Conservation (phyloP, 2,797 vertebrate species). For the Enteromius radiatus region DNA sequence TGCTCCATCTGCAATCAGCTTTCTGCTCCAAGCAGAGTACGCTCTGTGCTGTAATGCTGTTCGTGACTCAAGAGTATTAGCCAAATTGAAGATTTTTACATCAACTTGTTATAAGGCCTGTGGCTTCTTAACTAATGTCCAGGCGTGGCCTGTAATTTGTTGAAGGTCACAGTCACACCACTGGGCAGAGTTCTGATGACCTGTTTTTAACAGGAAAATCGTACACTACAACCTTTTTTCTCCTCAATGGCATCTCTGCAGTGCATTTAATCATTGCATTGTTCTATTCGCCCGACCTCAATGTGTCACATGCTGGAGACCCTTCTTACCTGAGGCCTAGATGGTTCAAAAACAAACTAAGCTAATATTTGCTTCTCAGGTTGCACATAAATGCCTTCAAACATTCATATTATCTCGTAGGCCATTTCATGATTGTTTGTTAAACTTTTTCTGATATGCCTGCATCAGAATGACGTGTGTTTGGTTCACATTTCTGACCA, state of each 20-base stretch:
- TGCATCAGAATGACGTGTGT: background rate
- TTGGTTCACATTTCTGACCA: background rate
- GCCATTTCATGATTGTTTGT: background rate
- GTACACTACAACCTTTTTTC: background rate
- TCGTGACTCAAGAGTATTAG: constrained; percentile 69
- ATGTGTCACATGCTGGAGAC: background rate
- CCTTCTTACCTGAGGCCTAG: constrained; percentile 5
- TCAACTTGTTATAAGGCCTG: constrained; percentile 50
- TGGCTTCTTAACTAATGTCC: constrained; percentile 55
- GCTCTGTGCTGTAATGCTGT: constrained; percentile 67
- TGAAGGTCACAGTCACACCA: constrained; percentile 68
- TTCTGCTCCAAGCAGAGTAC: constrained; percentile 49
- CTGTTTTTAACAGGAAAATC: constrained; percentile 19
- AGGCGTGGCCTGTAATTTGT: constrained; percentile 75
- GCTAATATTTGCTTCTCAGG: constrained; percentile 53
- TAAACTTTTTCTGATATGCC: constrained; percentile 3
- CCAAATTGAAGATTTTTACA: constrained; percentile 68
- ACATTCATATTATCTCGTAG: constrained; percentile 52
- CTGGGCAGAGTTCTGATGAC: constrained; percentile 33
- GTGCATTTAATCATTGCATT: background rate
- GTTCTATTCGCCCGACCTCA: background rate
- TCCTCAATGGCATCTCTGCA: constrained; percentile 26
- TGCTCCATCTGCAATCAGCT: constrained; percentile 57
- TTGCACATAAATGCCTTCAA: constrained; percentile 45
- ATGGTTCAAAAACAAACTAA: constrained; percentile 39